Evolutionary conservation across 2,888 invertebrate species (phyloP).

Genomic region (Saturnia japonica): DNA sequence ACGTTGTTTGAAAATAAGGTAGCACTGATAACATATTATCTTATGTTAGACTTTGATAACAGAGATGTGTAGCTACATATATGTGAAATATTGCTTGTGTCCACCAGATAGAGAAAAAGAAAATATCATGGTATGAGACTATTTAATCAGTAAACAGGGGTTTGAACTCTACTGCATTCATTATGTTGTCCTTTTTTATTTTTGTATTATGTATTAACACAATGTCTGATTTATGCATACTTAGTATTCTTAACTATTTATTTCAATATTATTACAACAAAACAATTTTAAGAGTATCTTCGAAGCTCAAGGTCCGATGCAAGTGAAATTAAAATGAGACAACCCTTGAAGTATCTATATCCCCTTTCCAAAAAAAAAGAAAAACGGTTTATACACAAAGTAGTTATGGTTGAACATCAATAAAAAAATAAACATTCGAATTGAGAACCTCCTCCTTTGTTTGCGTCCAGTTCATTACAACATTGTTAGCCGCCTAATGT

Average conservation of each 20-base stretch:
- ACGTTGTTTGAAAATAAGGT: background rate
- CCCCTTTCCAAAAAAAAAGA: no score
- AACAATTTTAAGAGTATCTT: no score
- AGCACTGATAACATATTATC: background rate
- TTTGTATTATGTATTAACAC: background rate
- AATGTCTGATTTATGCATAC: background rate
- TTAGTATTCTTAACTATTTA: background rate
- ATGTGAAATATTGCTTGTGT: background rate
- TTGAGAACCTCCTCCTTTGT: no score
- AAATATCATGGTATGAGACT: background rate
- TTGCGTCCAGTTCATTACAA: background rate
- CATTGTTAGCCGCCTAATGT: background rate
- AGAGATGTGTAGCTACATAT: background rate
- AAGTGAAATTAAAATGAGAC: no score
- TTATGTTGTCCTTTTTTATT: background rate
- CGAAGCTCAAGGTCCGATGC: no score
- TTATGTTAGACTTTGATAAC: constrained; percentile 9
- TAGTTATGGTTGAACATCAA: no score
- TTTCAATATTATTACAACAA: no score
- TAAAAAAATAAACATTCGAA: no score
- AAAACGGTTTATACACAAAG: no score
- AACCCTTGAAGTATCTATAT: no score
- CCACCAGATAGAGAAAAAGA: background rate
- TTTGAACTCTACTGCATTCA: background rate
- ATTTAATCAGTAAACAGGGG: background rate